phyloP scores from a whole-genome alignment of 2,113 vertebrate genomes.

The Jacana jacana region DNA sequence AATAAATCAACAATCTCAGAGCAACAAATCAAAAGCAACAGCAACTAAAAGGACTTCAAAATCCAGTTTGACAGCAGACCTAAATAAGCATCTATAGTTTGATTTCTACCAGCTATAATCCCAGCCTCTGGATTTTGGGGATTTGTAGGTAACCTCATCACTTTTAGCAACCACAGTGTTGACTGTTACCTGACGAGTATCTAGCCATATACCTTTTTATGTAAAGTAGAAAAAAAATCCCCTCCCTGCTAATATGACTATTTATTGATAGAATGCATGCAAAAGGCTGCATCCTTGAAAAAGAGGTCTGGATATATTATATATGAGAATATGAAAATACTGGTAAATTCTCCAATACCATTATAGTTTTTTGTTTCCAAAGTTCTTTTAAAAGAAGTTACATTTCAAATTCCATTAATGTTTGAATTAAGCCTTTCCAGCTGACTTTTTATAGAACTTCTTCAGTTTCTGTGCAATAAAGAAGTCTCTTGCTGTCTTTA shows the following conservation, averaged over 20 bases:
- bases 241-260: not conserved
- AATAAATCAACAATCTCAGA: conserved; percentile 15
- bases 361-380: not conserved
- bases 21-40: conserved; percentile 25
- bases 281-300: not conserved
- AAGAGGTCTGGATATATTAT: not conserved
- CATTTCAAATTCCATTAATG: not conserved
- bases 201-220: not conserved
- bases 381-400: not conserved
- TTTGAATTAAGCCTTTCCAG: conserved; percentile 12
- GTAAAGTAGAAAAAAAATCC: not conserved
- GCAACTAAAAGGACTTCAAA: not conserved
- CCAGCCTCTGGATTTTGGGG: not conserved
- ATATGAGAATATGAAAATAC: not conserved
- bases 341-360: not conserved
- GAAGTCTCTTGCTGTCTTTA: not conserved
- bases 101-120: not conserved
- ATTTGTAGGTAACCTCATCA: not conserved
- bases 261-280: not conserved
- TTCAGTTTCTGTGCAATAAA: not conserved
- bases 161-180: not conserved
- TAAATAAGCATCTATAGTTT: not conserved
- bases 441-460: conserved; percentile 9
- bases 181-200: not conserved
- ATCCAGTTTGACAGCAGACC: not conserved